Evolutionary conservation across 1,140 invertebrate species (phyloP).

Genomic region (Cardiocondyla obscurior): DNA sequence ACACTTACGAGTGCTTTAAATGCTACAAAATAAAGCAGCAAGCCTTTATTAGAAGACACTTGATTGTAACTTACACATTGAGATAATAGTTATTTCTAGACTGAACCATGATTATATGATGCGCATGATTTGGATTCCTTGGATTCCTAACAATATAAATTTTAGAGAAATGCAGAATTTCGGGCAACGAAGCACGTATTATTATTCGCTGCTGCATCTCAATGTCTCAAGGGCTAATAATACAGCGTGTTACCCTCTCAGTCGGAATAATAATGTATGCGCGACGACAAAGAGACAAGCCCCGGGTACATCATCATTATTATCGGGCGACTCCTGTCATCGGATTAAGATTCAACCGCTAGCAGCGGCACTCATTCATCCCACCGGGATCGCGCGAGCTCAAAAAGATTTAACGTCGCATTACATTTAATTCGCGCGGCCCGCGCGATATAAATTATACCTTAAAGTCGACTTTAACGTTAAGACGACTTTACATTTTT

Average conservation of each 20-base stretch:
- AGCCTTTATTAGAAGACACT: too few species aligned
- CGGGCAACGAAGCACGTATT: neutral
- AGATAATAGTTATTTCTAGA: too few species aligned
- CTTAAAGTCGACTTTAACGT: conserved; percentile 25
- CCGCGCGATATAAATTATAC: conserved; percentile 37
- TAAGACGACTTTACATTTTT: conserved; percentile 37
- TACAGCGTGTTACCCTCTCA: neutral
- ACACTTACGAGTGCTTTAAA: too few species aligned
- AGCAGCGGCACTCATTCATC: neutral
- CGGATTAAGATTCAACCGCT: conserved; percentile 25
- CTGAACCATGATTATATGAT: too few species aligned
- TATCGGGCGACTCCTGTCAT: conserved; percentile 4
- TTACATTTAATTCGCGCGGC: conserved; percentile 31
- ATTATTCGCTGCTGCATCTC: conserved; percentile 7
- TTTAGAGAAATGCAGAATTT: neutral
- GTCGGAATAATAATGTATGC: conserved; percentile 38
- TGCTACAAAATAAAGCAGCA: too few species aligned
- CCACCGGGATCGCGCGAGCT: conserved; percentile 10
- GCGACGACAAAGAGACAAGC: neutral
- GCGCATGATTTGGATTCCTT: too few species aligned
- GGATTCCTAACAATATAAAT: neutral
- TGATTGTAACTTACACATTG: too few species aligned
- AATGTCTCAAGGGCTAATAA: conserved; percentile 35
- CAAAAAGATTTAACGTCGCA: conserved; percentile 28
- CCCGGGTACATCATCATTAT: conserved; percentile 10